Base-by-base conservation (phyloP, 37 sponge, comb jelly and placozoan species). In the Ephydatia muelleri region DNA sequence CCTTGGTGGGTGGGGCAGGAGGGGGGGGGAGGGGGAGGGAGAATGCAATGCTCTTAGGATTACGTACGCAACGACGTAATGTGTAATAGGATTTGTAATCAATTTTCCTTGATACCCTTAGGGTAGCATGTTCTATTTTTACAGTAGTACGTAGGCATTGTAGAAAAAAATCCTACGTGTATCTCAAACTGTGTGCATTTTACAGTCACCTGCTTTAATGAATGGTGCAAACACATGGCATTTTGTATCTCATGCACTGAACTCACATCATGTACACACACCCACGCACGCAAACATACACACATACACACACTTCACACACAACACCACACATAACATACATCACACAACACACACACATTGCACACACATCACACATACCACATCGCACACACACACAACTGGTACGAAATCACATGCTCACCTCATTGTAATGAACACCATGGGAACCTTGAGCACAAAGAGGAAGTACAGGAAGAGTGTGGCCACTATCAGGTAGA, bases 401-500 rank as follows among this genome's bases (percentile, higher is more conserved):
- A 5, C 3, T 0, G 31, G 9, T 29, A 27, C 26, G 27, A 14
- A 12, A 47, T 3, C 25, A 25, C 29, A 28, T 19, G 25, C 72
- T 21, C 31, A 76, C 77, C 77, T 76, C 34, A 76, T 39, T 1
- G 77, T 76, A 28, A 76, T 37, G 27, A 76, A 37, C 27, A 76
- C 38, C 34, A 37, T 35, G 9, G 77, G 77, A 14, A 76, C 77
- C 27, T 39, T 37, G 27, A 35, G 77, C 25, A 35, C 34, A 16
- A 39, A 76, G 21, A 76, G 34, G 27, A 76, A 14, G 77, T 36
- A 38, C 36, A 76, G 21, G 27, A 35, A 35, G 19, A 76, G 9
- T 16, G 38, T 38, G 27, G 19, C 38, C 38, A 37, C 26, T 12
- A 76, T 22, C 8, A 76, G 77, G 39, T 36, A 76, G 36, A 37